phyloP scores from a whole-genome alignment of 2,113 vertebrate genomes.

The Enhydra lutris region DNA sequence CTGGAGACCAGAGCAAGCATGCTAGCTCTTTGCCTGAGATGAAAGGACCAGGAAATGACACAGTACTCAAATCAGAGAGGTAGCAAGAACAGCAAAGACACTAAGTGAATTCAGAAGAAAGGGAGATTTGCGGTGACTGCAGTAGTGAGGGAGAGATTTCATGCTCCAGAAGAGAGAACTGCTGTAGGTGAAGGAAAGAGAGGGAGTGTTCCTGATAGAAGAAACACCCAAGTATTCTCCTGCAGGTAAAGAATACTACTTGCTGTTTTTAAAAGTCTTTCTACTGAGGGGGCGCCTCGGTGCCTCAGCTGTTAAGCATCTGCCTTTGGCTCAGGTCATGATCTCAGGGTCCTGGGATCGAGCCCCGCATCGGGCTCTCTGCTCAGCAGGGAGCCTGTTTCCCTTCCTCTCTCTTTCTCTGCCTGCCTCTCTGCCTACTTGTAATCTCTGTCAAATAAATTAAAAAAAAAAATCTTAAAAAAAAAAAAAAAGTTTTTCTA shows the following conservation, averaged over 20 bases:
- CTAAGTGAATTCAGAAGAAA: conserved; percentile 8
- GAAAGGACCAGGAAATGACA: not conserved
- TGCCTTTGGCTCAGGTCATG: too few species aligned
- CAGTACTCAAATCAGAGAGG: not conserved
- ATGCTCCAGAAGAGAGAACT: not conserved
- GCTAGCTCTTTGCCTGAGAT: not conserved
- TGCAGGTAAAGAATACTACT: not conserved
- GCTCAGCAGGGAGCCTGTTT: too few species aligned
- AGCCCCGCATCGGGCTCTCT: too few species aligned
- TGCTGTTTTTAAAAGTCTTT: not conserved
- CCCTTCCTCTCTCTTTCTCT: too few species aligned
- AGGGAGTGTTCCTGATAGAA: not conserved
- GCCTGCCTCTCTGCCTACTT: too few species aligned
- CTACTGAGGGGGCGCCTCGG: not conserved
- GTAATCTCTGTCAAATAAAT: too few species aligned
- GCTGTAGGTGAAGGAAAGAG: not conserved
- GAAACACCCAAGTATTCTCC: not conserved
- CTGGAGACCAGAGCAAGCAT: not conserved
- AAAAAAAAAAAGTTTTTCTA: not conserved
- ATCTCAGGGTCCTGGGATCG: too few species aligned
- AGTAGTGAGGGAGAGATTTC: not conserved
- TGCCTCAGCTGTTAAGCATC: too few species aligned
- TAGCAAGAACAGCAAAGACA: not conserved
- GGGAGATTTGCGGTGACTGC: not conserved
- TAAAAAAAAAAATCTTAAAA: too few species aligned